Base-by-base conservation (phyloP, 1,140 invertebrate genomes). In the Drosophila obscura region DNA sequence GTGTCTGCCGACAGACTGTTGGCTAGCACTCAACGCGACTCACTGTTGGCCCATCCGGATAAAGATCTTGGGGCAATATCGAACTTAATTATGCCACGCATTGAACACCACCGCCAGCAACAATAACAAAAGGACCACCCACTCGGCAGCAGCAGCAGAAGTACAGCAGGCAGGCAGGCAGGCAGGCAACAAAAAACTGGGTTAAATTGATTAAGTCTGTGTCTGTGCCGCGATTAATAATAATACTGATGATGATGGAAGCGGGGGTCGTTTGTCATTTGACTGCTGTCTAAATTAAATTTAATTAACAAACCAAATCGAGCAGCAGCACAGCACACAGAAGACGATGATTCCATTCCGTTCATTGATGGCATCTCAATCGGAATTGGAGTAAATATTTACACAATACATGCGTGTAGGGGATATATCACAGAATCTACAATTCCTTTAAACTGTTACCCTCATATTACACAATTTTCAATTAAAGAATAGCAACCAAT, bases 161-260 rank as follows among this genome's bases (percentile, higher is more conserved):
- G 15, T 11, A 67, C 57, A 73, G 62, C 55, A 50, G 50, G 64
- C 35, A 55, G 48, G 41, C 49, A 57, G 11, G 7, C 43, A 61
- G 22, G 28, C 24, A n/a, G n/a, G 9, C n/a, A n/a, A 60, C 5
- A 58, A 58, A 46, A 62, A 82, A 82, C 52, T 85, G 60, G 81
- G 77, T 85, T 87, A 85, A 87, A 81, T 87, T 78, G 69, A 85
- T 85, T 81, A 87, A 75, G 55, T 55, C 52, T 48, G 15, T 28
- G 43, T 19, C 28, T 24, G 26, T 65, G 62, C 61, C 66, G 58
- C 66, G 58, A 80, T 67, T 66, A 73, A 49, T 69, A 77, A 81
- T 80, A 65, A 61, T 59, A 49, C 11, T 11, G 35, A 39, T 4
- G 35, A 39, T 39, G 46, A 69, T 41, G 43, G 56, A 56, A 46